Evolutionary conservation across 2,797 vertebrate genomes (phyloP), one percentile per base, ranked within the genome.

Genomic region (Coluber constrictor): DNA sequence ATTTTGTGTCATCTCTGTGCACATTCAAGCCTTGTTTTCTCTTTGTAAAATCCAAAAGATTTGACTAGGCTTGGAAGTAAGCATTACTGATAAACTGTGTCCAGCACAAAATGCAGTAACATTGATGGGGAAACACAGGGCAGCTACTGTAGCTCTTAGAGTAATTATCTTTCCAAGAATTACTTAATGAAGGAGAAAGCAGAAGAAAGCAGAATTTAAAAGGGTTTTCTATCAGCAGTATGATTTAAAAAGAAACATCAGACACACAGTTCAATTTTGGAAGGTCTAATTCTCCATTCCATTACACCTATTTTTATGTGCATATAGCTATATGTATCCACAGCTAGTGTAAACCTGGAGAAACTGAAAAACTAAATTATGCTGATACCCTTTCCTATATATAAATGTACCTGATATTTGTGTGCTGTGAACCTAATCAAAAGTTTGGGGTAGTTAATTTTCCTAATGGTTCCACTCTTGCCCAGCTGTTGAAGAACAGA

Each of bases 141-240:
- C 47, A 23, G 55, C 59, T 94, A 92, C 66, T 70, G 91, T 94
- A 63, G 93, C 93, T 93, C 95, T 95, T 90, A 93, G 94, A 93
- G 93, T 93, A 88, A 89, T 86, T 90, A 91, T 74, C 93, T 61
- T 95, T 94, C 95, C 63, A 92, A 66, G 92, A 93, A 57, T 91
- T 94, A 94, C 93, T 94, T 96, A 97, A 97, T 96, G 95, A 95
- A 94, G 66, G 90, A 96, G 95, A 95, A 96, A 96, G 94, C 95
- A 87, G 63, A 89, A 96, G 95, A 95, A 96, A 96, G 94, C 95
- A 87, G 63, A 88, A 90, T 95, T 96, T 95, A 89, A 92, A 92
- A 90, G 91, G 74, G 89, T 95, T 96, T 92, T 70, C 96, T 91
- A 96, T 96, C 96, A 96, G 92, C 37, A 13, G 63, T 63, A 91